A percentile compares a stretch with the other conserved stretches of the same genome.
phyloP scores from a whole-genome alignment of 2,113 vertebrate species.

The Cynoglossus semilaevis region DNA sequence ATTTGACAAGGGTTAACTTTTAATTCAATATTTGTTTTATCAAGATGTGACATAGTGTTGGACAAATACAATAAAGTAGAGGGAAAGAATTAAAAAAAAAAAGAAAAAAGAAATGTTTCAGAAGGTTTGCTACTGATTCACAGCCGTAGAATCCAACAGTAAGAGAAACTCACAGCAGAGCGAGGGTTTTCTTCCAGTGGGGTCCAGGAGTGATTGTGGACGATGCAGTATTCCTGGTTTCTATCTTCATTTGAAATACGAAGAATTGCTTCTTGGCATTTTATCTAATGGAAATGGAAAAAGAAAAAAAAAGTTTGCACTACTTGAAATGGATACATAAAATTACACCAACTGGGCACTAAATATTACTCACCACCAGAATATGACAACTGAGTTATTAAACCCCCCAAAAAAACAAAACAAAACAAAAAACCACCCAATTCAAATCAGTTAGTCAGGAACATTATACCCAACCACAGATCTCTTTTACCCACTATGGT shows the following conservation, averaged over 20 bases:
- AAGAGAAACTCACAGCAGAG: conserved; percentile 80
- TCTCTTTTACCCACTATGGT: too few species aligned
- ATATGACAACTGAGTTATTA: too few species aligned
- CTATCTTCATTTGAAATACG: conserved; percentile 69
- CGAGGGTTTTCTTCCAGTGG: conserved; percentile 74
- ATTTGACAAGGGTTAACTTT: not conserved
- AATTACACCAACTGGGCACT: too few species aligned
- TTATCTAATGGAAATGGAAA: conserved; percentile 67
- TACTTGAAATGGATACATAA: too few species aligned
- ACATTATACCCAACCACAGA: too few species aligned
- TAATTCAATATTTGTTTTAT: too few species aligned
- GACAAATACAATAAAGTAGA: not conserved
- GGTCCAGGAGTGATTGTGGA: conserved; percentile 82
- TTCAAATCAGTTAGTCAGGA: too few species aligned
- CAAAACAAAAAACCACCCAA: too few species aligned
- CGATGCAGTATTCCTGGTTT: conserved; percentile 82
- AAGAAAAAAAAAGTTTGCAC: too few species aligned
- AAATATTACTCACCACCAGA: too few species aligned
- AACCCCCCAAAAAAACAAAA: too few species aligned
- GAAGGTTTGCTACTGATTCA: too few species aligned
- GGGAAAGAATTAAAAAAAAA: not conserved
- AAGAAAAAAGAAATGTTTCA: not conserved
- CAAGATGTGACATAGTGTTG: not conserved
- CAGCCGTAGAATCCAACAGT: not conserved
- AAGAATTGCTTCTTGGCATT: conserved; percentile 83